Conservation (phyloP, 2,797 vertebrate genomes). For the Phrynocephalus vlangalii region DNA sequence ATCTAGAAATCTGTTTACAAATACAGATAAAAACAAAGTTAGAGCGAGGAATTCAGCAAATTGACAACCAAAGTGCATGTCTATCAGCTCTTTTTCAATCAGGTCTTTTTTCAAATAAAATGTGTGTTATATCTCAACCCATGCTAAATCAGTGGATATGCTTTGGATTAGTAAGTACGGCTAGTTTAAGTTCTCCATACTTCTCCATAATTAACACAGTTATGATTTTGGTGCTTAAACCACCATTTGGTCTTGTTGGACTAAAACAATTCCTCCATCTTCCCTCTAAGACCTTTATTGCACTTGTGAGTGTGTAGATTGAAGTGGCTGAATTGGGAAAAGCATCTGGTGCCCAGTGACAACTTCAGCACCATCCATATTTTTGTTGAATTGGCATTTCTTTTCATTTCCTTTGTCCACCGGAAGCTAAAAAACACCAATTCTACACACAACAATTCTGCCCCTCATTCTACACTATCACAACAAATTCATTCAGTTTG, state of each 20-base stretch:
- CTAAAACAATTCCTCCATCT: not conserved
- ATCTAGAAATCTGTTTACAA: constrained; percentile 53
- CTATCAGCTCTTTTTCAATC: not conserved
- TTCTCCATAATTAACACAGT: not conserved
- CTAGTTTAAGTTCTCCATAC: not conserved
- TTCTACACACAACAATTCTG: no score
- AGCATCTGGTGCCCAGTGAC: not conserved
- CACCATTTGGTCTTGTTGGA: not conserved
- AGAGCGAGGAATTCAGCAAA: not conserved
- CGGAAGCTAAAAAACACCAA: not conserved
- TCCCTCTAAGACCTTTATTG: not conserved
- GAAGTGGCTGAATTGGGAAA: not conserved
- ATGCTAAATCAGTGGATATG: not conserved
- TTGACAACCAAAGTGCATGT: not conserved
- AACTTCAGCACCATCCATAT: not conserved
- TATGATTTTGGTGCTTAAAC: not conserved
- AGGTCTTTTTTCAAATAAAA: constrained; percentile 5
- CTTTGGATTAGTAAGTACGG: not conserved
- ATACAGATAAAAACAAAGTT: constrained; percentile 15
- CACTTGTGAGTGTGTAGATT: not conserved
- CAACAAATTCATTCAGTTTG: no score
- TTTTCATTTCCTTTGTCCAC: not conserved
- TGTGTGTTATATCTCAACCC: not conserved
- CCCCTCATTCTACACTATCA: no score
- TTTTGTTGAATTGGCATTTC: not conserved